Evolutionary conservation across 1,140 invertebrate genomes (phyloP), one percentile per base, ranked within the genome.

Genomic region (Cheumatopsyche charites): DNA sequence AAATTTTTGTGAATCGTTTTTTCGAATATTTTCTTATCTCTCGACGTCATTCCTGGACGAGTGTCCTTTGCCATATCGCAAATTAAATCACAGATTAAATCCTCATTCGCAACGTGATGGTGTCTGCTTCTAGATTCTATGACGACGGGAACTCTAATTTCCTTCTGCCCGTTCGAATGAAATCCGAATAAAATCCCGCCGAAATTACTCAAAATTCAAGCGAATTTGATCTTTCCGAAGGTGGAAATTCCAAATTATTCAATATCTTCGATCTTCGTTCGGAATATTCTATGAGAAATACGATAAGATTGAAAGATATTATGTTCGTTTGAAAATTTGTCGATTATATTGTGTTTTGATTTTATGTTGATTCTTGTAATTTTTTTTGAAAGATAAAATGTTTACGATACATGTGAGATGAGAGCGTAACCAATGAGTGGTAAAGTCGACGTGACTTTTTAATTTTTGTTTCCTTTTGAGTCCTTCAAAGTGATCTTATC

Each of bases 361-460:
- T 4, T 36, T 4, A 36, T 36, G 29, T 36, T 36, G 9, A 36
- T 36, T 36, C 29, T 4, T 9, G 15, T 47, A 13, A 47, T 42
- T 42, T 42, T 42, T 42, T 52, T 52, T 19, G 2, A 52, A 2
- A 7, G 49, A 19, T 4, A 66, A 66, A 66, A 45, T 42, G 63
- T 66, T 66, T 19, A 12, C 63, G 63, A 66, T n/a, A 13, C 23
- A 9, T 36, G 29, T 36, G 9, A 4, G 29, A 36, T 11, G 23
- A 1, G 19, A 43, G 62, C 41, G 29, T 43, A 65, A 42, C 62
- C 62, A 41, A 36, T 65, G 62, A 65, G 23, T 36, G 62, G 62
- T 41, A 65, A 47, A 66, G 23, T 15, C 63, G 42, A 66, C 17
- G 41, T 26, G 63, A 66, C 63, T 66, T 66, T 66, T 66, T 66